Percentiles rank a stretch among this genome's conserved stretches.
phyloP scores from a whole-genome alignment of 2,888 invertebrate genomes.

The Danaus chrysippus region DNA sequence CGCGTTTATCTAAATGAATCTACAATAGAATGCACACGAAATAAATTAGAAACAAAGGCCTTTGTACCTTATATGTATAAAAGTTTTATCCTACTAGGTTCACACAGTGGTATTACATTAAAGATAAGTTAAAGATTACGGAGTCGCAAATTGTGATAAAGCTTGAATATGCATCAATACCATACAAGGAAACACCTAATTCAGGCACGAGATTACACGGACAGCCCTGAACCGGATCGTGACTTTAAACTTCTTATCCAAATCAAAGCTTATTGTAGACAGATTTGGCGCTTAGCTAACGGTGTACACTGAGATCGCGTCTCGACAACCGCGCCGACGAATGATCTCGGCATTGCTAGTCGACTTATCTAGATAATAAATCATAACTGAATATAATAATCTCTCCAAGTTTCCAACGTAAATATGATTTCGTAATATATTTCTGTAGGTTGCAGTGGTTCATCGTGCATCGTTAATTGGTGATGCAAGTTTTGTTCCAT shows the following conservation, averaged over 20 bases:
- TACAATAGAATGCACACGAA: background rate
- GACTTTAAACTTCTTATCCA: slow-evolving; percentile 73
- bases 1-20: background rate
- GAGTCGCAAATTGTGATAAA: slow-evolving; percentile 32
- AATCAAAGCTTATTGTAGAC: slow-evolving; percentile 72
- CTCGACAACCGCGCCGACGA: slow-evolving; percentile 54
- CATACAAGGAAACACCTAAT: slow-evolving; percentile 68
- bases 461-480: too few species aligned
- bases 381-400: slow-evolving; percentile 23
- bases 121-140: slow-evolving; percentile 27
- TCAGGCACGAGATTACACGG: slow-evolving; percentile 64
- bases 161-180: slow-evolving; percentile 55
- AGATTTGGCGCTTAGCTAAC: slow-evolving; percentile 69
- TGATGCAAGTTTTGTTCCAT: too few species aligned
- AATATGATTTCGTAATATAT: slow-evolving; percentile 1
- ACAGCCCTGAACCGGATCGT: slow-evolving; percentile 66
- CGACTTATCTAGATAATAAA: slow-evolving; percentile 52
- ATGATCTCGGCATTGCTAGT: slow-evolving; percentile 62
- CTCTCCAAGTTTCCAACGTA: slow-evolving; percentile 4
- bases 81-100: background rate
- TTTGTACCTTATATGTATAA: slow-evolving; percentile 6
- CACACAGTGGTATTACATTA: slow-evolving; percentile 15
- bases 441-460: background rate
- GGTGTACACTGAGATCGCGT: slow-evolving; percentile 43
- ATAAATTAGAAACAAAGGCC: slow-evolving; percentile 4